These are phyloP conservation scores for Macquaria australasica DNA, from an alignment of 2,113 vertebrate genomes.

Conservation along the genomic window DNA sequence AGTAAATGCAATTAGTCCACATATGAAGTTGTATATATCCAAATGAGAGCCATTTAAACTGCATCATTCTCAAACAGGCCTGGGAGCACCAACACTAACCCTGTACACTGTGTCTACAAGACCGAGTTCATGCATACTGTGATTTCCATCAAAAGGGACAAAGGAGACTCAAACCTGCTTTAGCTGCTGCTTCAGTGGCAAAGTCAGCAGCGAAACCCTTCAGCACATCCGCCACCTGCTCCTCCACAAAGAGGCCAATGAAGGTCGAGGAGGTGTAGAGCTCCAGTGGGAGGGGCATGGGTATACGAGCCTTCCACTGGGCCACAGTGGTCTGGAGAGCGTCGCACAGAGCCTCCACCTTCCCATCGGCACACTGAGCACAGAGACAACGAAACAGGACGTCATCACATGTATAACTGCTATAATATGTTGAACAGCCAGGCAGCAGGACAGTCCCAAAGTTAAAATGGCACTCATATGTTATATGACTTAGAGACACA, in stretches of 20 bases:
- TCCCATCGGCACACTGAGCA: constrained; percentile 93
- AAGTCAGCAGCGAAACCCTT: constrained; percentile 96
- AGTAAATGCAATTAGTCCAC: background rate
- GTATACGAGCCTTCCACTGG: constrained; percentile 93
- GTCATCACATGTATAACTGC: no score
- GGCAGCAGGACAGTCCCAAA: no score
- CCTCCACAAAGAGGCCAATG: constrained; percentile 97
- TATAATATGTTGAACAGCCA: no score
- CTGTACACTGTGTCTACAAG: background rate
- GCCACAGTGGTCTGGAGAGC: constrained; percentile 91
- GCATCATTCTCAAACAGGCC: background rate
- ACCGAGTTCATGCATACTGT: background rate
- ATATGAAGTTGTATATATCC: background rate
- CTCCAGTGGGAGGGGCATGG: constrained; percentile 92
- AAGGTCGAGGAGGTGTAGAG: constrained; percentile 97
- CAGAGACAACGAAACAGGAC: background rate
- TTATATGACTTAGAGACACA: no score
- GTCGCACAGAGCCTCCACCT: constrained; percentile 92
- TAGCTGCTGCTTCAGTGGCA: constrained; percentile 89
- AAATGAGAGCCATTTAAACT: background rate
- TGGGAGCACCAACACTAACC: background rate
- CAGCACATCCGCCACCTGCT: constrained; percentile 93
- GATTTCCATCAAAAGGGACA: background rate
- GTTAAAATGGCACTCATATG: background rate
- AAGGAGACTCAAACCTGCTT: constrained; percentile 87